These are phyloP conservation scores for Microtus montanus DNA, from an alignment of 2,113 vertebrate genomes.

Conservation along the genomic window DNA sequence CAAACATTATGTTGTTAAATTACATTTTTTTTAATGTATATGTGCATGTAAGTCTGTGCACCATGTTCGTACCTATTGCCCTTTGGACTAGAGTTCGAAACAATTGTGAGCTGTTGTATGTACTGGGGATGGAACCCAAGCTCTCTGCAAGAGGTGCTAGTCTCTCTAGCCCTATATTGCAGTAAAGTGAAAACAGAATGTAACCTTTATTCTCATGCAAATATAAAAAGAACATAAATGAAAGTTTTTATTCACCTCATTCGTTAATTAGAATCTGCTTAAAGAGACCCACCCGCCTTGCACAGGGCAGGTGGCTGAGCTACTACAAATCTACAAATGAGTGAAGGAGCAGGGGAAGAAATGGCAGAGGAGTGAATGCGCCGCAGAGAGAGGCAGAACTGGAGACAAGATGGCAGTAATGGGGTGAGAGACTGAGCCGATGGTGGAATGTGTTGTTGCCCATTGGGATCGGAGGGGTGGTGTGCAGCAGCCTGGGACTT, in stretches of 20 bases:
- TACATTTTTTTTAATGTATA: neutral
- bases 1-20: neutral
- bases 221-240: constrained; percentile 5
- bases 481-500: neutral
- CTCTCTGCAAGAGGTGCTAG: neutral
- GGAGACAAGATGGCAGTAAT: too few species aligned
- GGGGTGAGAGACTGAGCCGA: too few species aligned
- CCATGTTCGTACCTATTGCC: too few species aligned
- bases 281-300: neutral
- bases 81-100: neutral
- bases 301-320: neutral
- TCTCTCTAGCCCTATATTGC: neutral
- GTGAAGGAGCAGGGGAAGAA: neutral
- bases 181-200: neutral
- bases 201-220: neutral
- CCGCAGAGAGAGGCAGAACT: too few species aligned
- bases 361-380: too few species aligned
- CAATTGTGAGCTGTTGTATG: neutral
- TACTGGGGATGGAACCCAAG: neutral
- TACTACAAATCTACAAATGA: neutral
- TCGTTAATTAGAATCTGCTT: constrained; percentile 9
- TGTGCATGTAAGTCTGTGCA: too few species aligned
- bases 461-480: neutral
- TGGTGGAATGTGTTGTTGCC: neutral
- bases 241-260: constrained; percentile 31